These are phyloP conservation scores for Hypsibius dujardini DNA, from an alignment of 1,140 invertebrate species.

Conservation along the genomic window DNA sequence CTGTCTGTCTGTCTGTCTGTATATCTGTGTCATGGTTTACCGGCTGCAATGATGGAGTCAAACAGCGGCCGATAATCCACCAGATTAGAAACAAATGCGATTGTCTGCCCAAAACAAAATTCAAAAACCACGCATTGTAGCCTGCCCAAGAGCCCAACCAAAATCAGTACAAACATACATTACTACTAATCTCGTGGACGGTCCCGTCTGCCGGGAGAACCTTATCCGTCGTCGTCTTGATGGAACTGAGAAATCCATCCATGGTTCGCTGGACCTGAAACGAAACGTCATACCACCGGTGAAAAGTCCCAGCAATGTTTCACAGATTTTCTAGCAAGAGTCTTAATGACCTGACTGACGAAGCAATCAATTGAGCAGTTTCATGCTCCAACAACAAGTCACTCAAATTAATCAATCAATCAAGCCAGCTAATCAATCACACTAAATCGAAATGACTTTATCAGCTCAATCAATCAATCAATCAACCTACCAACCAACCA, in stretches of 20 bases:
- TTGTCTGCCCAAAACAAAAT: conserved; percentile 22
- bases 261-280: conserved; percentile 35
- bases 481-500: too few species aligned
- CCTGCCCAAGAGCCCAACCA: background rate
- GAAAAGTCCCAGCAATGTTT: background rate
- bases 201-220: conserved; percentile 82
- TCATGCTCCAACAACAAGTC: too few species aligned
- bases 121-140: background rate
- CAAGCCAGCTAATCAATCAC: too few species aligned
- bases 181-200: conserved; percentile 81
- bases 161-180: conserved; percentile 41
- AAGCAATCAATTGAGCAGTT: too few species aligned
- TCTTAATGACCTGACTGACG: too few species aligned
- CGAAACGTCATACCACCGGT: background rate
- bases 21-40: background rate
- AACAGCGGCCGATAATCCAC: conserved; percentile 20
- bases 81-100: conserved; percentile 17
- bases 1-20: too few species aligned
- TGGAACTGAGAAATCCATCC: conserved; percentile 78
- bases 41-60: background rate
- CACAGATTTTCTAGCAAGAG: too few species aligned
- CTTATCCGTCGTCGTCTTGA: conserved; percentile 60
- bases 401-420: too few species aligned
- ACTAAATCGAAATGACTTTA: too few species aligned
- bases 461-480: too few species aligned